These are phyloP conservation scores for Microhierax caerulescens DNA, from an alignment of 2,797 vertebrate species.

Conservation along the genomic window DNA sequence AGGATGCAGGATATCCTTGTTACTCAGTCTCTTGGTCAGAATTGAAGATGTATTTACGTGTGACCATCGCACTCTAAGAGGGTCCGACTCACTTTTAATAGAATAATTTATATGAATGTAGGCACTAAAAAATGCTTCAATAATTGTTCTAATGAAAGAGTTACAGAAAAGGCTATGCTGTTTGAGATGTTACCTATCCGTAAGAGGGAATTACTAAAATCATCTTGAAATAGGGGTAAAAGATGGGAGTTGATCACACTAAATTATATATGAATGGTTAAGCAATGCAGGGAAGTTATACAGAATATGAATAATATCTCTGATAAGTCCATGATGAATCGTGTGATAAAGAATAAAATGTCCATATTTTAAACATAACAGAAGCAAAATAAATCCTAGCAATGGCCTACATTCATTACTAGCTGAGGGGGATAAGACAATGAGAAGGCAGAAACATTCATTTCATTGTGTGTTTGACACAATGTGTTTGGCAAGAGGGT, in stretches of 20 bases:
- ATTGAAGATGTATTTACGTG: neutral
- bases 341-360: neutral
- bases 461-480: neutral
- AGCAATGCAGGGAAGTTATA: neutral
- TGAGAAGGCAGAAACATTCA: neutral
- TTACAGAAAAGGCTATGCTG: neutral
- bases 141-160: neutral
- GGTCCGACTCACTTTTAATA: neutral
- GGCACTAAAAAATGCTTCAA: neutral
- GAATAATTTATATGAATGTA: neutral
- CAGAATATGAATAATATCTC: neutral
- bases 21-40: neutral
- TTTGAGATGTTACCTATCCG: neutral
- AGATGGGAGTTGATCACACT: neutral
- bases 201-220: neutral
- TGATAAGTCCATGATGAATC: neutral
- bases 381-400: neutral
- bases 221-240: neutral
- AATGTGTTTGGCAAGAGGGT: fast-evolving
- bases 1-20: neutral
- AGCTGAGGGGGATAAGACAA: neutral
- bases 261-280: neutral
- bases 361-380: neutral
- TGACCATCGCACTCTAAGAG: neutral
- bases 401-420: neutral